Base-by-base conservation (phyloP, 2,113 vertebrate genomes). In the Festucalex cinctus region DNA sequence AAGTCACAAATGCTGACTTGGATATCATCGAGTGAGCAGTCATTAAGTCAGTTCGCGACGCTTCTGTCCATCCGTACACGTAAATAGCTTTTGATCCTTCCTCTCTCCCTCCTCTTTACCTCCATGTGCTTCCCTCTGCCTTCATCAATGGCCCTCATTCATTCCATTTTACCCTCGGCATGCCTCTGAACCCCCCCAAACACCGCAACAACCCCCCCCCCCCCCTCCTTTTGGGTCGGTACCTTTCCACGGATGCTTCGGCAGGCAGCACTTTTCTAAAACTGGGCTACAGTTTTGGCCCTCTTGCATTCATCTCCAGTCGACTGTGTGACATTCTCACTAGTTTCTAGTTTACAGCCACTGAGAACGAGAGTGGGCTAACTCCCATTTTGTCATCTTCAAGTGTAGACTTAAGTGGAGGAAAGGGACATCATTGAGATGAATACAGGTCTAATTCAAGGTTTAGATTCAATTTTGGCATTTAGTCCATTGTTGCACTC, bases 91-190 rank as follows among this genome's bases (percentile, higher is more conserved):
- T 84, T 86, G 84, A 86, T 83, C 81, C 80, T 74, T 76, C 74
- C 71, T 77, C 77, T 49, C 71, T 73, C 75, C 62, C 70, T 65
- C 73, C 54, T 68, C 68, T 82, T 83, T 71, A 72, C 76, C 71
- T 81, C 74, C 54, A 46, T 80, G 72, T 70, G 20, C 69, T n/a
- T 74, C 69, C 66, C 74, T 83, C 51, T 49, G 26, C 72, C 80
- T 84, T 78, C 77, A 79, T 88, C 85, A 84, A 89, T 89, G 88
- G 86, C 57, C 62, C 67, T 85, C 84, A 82, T 90, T 90, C 88
- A 89, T 88, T 83, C 8, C 57, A 1, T 19, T n/a, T 43, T 26
- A 19, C 70, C 65, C 59, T 61, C 63, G 1, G 17, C 63, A 44
- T 32, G 44, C 44, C 24, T 24, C 14, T 19, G 43, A 14, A 20